Evolutionary conservation across 2,888 invertebrate species (phyloP).

Genomic region (Drosophila macrospina): DNA sequence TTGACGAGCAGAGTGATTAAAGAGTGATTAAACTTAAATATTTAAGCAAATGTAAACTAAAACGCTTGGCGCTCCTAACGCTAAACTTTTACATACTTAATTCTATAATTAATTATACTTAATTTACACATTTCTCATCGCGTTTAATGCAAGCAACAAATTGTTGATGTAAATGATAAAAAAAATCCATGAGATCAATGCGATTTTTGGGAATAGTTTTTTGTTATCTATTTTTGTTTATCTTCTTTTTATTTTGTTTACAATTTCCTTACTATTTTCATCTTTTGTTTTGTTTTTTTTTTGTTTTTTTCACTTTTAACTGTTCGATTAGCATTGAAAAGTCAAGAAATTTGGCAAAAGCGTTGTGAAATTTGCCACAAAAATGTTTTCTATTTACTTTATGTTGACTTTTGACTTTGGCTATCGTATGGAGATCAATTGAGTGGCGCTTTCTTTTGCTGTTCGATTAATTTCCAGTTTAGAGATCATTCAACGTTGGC

Average conservation of each 20-base stretch:
- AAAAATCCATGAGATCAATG: constrained; percentile 85
- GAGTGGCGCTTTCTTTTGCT: constrained; percentile 44
- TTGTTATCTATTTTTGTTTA: constrained; percentile 59
- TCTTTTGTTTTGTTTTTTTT: not conserved
- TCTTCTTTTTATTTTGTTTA: constrained; percentile 36
- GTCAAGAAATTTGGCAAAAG: constrained; percentile 57
- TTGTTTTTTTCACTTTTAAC: constrained; percentile 31
- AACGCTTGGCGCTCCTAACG: constrained; percentile 72
- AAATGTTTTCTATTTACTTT: constrained; percentile 23
- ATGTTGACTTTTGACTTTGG: constrained; percentile 66
- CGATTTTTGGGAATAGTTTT: constrained; percentile 86
- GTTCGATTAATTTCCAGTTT: constrained; percentile 52
- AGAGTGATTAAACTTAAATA: constrained; percentile 28
- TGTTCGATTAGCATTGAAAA: constrained; percentile 73
- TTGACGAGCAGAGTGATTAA: constrained; percentile 30
- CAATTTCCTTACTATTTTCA: constrained; percentile 48
- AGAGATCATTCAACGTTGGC: constrained; percentile 64
- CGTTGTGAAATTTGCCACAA: constrained; percentile 43
- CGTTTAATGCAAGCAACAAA: constrained; percentile 70
- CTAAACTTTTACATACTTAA: constrained; percentile 57
- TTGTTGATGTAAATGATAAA: constrained; percentile 69
- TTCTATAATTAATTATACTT: constrained; percentile 41
- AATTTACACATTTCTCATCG: constrained; percentile 60
- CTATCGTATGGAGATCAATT: constrained; percentile 76
- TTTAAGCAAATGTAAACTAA: constrained; percentile 62